phyloP scores from a whole-genome alignment of 2,888 invertebrate genomes.

The Ctena decussata region DNA sequence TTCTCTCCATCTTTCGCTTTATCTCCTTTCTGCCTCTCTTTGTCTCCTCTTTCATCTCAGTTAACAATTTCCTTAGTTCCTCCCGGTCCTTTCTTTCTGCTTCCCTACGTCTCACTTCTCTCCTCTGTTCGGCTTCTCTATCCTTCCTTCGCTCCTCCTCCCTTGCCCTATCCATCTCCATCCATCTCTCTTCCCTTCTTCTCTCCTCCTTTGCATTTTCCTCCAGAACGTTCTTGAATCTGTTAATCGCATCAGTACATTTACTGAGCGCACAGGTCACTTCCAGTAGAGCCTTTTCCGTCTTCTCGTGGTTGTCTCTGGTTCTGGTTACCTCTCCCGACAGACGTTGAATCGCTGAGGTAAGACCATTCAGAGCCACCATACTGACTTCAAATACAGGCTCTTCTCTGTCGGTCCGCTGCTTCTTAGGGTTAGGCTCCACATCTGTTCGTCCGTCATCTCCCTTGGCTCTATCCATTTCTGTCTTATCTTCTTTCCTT shows the following conservation, averaged over 20 bases:
- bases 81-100: not conserved
- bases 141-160: not conserved
- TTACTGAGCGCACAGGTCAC: not conserved
- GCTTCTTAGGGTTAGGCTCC: too few relatives aligned
- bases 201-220: not conserved
- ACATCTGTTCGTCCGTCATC: too few relatives aligned
- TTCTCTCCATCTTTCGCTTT: too few relatives aligned
- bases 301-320: not conserved
- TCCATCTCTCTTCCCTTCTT: not conserved
- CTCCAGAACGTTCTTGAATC: not conserved
- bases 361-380: not conserved
- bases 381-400: not conserved
- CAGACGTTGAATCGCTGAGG: not conserved
- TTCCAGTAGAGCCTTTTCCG: not conserved
- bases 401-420: not conserved
- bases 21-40: not conserved
- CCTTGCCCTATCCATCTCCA: not conserved
- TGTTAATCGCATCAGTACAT: not conserved
- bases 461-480: too few relatives aligned
- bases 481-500: too few relatives aligned
- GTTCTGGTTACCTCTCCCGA: not conserved
- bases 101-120: not conserved
- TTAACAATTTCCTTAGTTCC: not conserved
- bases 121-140: not conserved
- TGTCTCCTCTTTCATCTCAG: not conserved